Conservation (phyloP, 1,140 invertebrate genomes). For the Neuroterus valhalla region DNA sequence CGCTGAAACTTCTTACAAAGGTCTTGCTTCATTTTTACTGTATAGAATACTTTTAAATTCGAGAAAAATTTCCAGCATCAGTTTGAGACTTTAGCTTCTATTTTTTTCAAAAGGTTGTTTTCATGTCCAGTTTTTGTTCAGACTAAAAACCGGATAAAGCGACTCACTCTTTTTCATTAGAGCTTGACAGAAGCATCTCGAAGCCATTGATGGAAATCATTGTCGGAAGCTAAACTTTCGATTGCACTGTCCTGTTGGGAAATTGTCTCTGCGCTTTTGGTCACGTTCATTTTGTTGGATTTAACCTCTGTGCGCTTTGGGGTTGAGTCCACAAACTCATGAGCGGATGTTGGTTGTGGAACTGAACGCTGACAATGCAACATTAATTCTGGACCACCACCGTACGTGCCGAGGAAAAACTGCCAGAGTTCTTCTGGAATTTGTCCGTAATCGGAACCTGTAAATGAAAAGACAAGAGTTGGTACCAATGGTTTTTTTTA, state of each 20-base stretch:
- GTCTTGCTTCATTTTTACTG: not conserved
- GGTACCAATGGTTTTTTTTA: not conserved
- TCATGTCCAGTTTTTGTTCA: constrained; percentile 36
- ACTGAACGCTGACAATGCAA: constrained; percentile 71
- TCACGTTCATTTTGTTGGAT: constrained; percentile 59
- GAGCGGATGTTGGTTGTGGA: constrained; percentile 72
- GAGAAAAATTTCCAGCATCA: not conserved
- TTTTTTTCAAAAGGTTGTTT: not conserved
- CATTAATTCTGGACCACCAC: constrained; percentile 88
- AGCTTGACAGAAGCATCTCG: constrained; percentile 45
- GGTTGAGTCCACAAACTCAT: constrained; percentile 64
- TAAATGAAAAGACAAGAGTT: constrained; percentile 34
- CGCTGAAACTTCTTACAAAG: not conserved
- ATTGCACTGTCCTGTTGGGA: constrained; percentile 67
- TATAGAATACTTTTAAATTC: constrained; percentile 5
- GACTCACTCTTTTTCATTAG: not conserved
- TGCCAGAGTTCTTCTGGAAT: constrained; percentile 90
- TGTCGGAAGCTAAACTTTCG: constrained; percentile 61
- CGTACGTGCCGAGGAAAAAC: constrained; percentile 89
- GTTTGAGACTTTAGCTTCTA: not conserved
- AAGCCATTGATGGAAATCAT: constrained; percentile 64
- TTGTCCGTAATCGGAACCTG: constrained; percentile 88
- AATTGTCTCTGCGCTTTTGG: constrained; percentile 68
- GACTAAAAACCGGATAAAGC: not conserved
- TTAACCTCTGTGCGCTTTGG: constrained; percentile 61